phyloP scores from a whole-genome alignment of 1,140 invertebrate species.

The Penaeus vannamei region DNA sequence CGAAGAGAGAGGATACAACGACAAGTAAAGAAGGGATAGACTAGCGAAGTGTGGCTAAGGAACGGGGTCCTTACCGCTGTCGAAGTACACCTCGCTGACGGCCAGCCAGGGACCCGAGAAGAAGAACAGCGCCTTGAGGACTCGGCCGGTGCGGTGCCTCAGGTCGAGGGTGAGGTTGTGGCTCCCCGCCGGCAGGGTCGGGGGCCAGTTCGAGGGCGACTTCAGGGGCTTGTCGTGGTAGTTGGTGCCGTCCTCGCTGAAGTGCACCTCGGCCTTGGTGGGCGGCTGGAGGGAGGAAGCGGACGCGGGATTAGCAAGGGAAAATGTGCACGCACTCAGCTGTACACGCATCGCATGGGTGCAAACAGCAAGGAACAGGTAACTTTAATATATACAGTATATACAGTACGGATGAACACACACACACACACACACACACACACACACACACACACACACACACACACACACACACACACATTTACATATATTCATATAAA shows the following conservation, averaged over 20 bases:
- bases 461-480: conserved; percentile 2
- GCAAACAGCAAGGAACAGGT: neutral
- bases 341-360: neutral
- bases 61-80: conserved; percentile 67
- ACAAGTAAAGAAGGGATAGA: neutral
- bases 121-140: conserved; percentile 74
- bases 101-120: conserved; percentile 76
- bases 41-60: too few relatives aligned
- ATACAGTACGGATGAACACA: neutral
- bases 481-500: conserved; percentile 31
- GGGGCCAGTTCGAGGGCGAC: conserved; percentile 23
- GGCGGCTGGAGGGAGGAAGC: conserved; percentile 58
- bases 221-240: conserved; percentile 49
- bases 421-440: neutral
- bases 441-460: neutral
- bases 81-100: conserved; percentile 74
- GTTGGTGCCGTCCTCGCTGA: conserved; percentile 48
- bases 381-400: neutral
- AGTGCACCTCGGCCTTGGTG: conserved; percentile 68
- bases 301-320: neutral
- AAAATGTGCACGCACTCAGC: neutral
- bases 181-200: conserved; percentile 69
- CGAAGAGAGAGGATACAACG: too few relatives aligned
- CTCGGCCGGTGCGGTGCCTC: conserved; percentile 72
- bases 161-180: conserved; percentile 73